Evolutionary conservation across 2,888 invertebrate genomes (phyloP), one percentile per base, ranked within the genome.

Genomic region (Cephus runcator): DNA sequence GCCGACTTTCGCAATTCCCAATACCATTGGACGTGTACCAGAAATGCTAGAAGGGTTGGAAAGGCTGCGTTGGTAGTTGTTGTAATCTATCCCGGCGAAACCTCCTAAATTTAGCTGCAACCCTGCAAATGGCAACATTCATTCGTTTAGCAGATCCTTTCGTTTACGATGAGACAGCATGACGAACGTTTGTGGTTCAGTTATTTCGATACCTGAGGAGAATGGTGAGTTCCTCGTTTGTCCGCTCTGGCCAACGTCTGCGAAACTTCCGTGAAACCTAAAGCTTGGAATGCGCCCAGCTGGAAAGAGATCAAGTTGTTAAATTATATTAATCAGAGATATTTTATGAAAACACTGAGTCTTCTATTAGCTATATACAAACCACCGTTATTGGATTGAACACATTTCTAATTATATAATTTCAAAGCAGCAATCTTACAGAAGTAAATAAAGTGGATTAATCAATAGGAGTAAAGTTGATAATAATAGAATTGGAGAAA

Each of bases 1-100:
- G 78, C 86, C 86, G 83, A 85, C 83, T 85, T 88, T 88, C 76
- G 84, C 83, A 76, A 86, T 81, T 15, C 83, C 87, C 73, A 85
- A 81, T 71, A 84, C 83, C 77, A 83, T 76, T 40, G 86, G 82
- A 79, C 86, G 86, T 31, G 78, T 12, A 34, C 31, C 71, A 9
- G 71, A 71, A 12, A 34, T 34, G 56, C 56, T 15, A 56, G 56
- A 56, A 23, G 56, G 56, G 56, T 23, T 23, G 56, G 23, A 56
- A 23, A 15, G 56, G 56, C 56, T 56, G 12, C 76, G 78, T 35
- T 74, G 74, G 1, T 73, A 68, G 69, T 83, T 80, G 75, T 86
- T 78, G 82, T 87, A 89, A 85, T 90, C 87, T 82, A 91, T 84
- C 76, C 88, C 89, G 34, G 82, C 85, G 77, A 87, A 88, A 79